Percentiles rank a stretch among this genome's conserved stretches.
Conservation (phyloP, 2,113 vertebrate genomes). For the Catharus bicknelli region DNA sequence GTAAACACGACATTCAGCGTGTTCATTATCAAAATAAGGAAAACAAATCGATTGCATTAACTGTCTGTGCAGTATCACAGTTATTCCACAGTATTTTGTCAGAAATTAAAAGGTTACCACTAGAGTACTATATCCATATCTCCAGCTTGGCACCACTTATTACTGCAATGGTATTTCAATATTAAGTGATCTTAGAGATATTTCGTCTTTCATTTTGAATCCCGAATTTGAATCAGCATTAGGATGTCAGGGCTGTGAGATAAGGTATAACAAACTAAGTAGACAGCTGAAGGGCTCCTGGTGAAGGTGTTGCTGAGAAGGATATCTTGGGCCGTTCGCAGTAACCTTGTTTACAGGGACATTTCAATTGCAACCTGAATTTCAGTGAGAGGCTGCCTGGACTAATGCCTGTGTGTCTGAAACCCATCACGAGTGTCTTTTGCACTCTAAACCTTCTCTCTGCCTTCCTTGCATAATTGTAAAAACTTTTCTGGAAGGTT, state of each 20-base stretch:
- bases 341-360: constrained; percentile 70
- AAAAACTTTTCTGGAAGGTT: constrained; percentile 56
- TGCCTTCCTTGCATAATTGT: not conserved
- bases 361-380: constrained; percentile 57
- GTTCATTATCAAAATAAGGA: constrained; percentile 46
- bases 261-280: constrained; percentile 60
- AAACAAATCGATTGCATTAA: constrained; percentile 56
- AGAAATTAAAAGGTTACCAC: constrained; percentile 75
- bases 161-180: constrained; percentile 66
- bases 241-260: constrained; percentile 56
- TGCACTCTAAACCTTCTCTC: constrained; percentile 10
- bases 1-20: constrained; percentile 8
- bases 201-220: constrained; percentile 74
- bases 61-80: not conserved
- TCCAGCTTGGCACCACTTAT: constrained; percentile 57
- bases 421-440: constrained; percentile 17
- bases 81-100: constrained; percentile 51
- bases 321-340: constrained; percentile 36
- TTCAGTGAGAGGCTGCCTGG: constrained; percentile 59
- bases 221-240: constrained; percentile 72
- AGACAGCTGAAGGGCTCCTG: constrained; percentile 53
- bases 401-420: constrained; percentile 41
- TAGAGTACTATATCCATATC: constrained; percentile 53
- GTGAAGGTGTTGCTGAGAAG: constrained; percentile 43
- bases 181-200: constrained; percentile 72